Percentiles rank a stretch among this genome's conserved stretches.
Evolutionary conservation across 92 coral and sea anemone genomes (phyloP).

Genomic region (Ricordea florida): DNA sequence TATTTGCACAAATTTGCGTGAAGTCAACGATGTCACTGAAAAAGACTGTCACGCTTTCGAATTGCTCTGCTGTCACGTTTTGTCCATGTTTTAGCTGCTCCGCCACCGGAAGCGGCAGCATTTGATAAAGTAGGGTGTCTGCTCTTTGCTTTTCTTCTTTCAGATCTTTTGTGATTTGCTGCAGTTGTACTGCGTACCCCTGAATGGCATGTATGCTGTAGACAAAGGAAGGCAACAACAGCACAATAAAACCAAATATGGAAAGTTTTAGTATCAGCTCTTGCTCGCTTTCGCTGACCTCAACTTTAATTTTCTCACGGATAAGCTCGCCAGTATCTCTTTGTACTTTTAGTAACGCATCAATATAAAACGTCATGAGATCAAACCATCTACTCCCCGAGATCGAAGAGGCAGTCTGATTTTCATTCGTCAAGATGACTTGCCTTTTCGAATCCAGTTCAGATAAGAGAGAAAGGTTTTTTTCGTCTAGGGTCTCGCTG

Average conservation of each 20-base stretch:
- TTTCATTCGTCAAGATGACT: conserved; percentile 38
- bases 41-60: conserved; percentile 55
- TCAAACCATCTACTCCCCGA: conserved; percentile 53
- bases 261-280: conserved; percentile 1
- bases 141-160: conserved; percentile 71
- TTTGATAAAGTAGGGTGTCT: conserved; percentile 46
- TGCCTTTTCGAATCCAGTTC: conserved; percentile 26
- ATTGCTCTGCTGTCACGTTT: conserved; percentile 46
- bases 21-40: conserved; percentile 55
- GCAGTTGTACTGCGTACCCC: conserved; percentile 48
- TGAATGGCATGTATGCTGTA: conserved; percentile 67
- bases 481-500: not conserved
- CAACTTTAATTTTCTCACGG: not conserved
- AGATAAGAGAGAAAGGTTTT: not conserved
- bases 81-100: conserved; percentile 42
- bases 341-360: conserved; percentile 52
- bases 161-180: conserved; percentile 43
- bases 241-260: conserved; percentile 38
- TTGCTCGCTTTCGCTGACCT: conserved; percentile 17
- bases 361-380: conserved; percentile 59
- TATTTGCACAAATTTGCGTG: conserved; percentile 57
- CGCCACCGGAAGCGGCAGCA: conserved; percentile 48
- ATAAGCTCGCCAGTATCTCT: conserved; percentile 32
- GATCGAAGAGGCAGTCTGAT: not conserved
- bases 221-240: conserved; percentile 48